Base-by-base conservation (phyloP, 2,797 vertebrate species). In the Ispidina lecontei region DNA sequence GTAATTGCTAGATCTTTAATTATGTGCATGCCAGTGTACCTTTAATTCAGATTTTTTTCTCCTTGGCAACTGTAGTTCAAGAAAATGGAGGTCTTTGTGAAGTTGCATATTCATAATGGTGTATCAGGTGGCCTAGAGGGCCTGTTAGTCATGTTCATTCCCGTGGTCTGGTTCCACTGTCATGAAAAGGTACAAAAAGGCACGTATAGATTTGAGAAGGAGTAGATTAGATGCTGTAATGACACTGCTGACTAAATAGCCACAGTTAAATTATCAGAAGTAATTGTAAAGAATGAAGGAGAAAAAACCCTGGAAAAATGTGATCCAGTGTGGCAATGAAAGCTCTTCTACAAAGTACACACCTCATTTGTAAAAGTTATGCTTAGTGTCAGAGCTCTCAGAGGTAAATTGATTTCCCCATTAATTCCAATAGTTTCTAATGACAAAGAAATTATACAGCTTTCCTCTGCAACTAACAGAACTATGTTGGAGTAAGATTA, bases 201-300 rank as follows among this genome's bases (percentile, higher is more conserved):
- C 70, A 85, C 1, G 0, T 84, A 91, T 64, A 67, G 81, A 93
- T 93, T 67, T 89, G 64, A 54, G 63, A 75, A 54, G 43, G 25
- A 69, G 68, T 69, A 76, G 79, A 25, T 80, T 94, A 85, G 85
- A 75, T 73, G 37, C 63, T 1, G 0, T 89, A 84, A 89, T 90
- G 76, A 76, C 73, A 73, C 89, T 93, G 84, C 94, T 93, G 94
- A 96, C 33, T 94, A 91, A 96, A 92, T 4, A 9, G 37, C 58
- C 33, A 16, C 12, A 1, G 77, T 95, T 95, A 96, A 97, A 97
- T 97, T 97, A 96, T 94, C 93, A 92, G 82, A 81, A 95, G 64
- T 88, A 96, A 95, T 96, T 97, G 79, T 63, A 93, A 96, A 78
- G 78, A 95, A 92, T 84, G 80, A 74, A 94, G 84, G 85, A 91